A percentile compares a stretch with the other conserved stretches of the same genome.
These are phyloP conservation scores for Hiodon tergisus DNA, from an alignment of 2,113 vertebrate species.

Conservation along the genomic window DNA sequence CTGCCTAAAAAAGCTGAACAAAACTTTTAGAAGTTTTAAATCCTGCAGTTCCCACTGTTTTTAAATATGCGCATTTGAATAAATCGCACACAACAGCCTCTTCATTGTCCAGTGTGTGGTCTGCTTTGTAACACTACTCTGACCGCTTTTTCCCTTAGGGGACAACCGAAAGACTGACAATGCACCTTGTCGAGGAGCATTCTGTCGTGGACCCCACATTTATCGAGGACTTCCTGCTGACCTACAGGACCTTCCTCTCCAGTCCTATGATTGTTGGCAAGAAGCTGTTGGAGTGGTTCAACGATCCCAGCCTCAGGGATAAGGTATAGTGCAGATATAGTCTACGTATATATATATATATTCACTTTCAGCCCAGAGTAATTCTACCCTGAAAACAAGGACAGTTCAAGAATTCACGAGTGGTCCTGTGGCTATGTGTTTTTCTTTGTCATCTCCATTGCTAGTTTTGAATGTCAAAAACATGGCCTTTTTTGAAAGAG, in stretches of 20 bases:
- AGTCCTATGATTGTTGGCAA: constrained; percentile 97
- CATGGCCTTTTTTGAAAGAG: too few species aligned
- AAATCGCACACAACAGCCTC: background rate
- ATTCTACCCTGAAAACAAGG: too few species aligned
- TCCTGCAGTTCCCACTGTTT: background rate
- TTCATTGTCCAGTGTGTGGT: background rate
- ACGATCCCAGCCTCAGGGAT: constrained; percentile 99
- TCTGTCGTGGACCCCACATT: constrained; percentile 96
- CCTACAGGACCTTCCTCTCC: constrained; percentile 94
- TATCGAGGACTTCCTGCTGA: constrained; percentile 97
- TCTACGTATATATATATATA: background rate
- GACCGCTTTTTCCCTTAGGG: constrained; percentile 60
- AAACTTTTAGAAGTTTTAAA: too few species aligned
- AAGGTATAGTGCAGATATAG: constrained; percentile 67
- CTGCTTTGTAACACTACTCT: background rate
- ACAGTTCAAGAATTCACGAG: too few species aligned
- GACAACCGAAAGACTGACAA: constrained; percentile 89
- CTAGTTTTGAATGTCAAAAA: too few species aligned
- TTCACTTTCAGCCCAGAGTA: too few species aligned
- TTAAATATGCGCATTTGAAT: background rate
- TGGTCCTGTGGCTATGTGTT: too few species aligned
- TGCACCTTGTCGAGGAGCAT: constrained; percentile 98
- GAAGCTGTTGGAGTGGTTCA: constrained; percentile 98
- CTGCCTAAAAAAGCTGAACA: too few species aligned
- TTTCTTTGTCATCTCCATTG: too few species aligned